A percentile compares a stretch with the other conserved stretches of the same genome.
phyloP scores from a whole-genome alignment of 2,797 vertebrate genomes.

The Myotis planiceps region DNA sequence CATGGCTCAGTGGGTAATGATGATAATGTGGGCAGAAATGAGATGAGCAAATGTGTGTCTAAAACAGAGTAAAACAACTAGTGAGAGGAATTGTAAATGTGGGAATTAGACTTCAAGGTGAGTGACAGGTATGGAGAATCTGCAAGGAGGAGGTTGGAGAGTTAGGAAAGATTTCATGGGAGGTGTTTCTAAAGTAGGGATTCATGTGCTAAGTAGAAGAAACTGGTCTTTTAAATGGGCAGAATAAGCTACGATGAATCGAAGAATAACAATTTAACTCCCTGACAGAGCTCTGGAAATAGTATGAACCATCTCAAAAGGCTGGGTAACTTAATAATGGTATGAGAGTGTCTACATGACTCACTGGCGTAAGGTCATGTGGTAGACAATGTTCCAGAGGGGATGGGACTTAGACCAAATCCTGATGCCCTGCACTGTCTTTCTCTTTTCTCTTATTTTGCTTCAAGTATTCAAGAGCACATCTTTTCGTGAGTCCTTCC shows the following conservation, averaged over 20 bases:
- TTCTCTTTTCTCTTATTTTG: neutral
- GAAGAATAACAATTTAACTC: neutral
- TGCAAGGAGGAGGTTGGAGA: neutral
- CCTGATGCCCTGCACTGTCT: neutral
- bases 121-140: neutral
- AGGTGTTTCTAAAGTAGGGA: neutral
- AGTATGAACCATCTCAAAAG: neutral
- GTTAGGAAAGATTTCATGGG: neutral
- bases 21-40: neutral
- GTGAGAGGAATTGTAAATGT: neutral
- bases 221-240: neutral
- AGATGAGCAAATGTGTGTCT: neutral
- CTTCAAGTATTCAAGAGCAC: neutral
- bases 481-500: accelerated
- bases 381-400: accelerated
- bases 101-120: neutral
- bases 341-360: neutral
- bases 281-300: neutral
- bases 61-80: neutral
- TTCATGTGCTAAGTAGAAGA: neutral
- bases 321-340: neutral
- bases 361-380: no score
- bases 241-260: neutral
- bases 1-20: neutral
- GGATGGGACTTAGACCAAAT: neutral